Evolutionary conservation across 2,888 invertebrate species (phyloP), one percentile per base, ranked within the genome.

Genomic region (Loripinus fragilis): DNA sequence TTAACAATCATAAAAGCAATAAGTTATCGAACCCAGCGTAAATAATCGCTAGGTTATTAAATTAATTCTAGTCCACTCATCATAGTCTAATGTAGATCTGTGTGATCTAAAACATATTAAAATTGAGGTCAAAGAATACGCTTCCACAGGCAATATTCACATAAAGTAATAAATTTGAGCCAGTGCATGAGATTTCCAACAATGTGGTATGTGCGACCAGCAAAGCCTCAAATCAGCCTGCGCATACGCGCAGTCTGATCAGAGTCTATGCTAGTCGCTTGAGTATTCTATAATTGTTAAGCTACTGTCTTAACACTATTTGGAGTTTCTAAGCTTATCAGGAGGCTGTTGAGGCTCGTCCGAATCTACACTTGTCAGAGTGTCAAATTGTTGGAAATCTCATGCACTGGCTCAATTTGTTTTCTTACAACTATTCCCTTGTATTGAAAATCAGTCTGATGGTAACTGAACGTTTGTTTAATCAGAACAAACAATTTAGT

Each of bases 51-150:
- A 17, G 60, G 33, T 60, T 10, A 33, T 33, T 60, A 60, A 33
- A 60, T 60, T 33, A 60, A 60, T 33, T 60, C 60, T 10, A 10
- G 60, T 60, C 60, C 60, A 60, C 60, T 60, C 33, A 20, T 30
- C 15, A 33, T 38, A 60, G 7, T 60, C 33, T 33, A 60, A 60
- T 60, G 33, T 60, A 33, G 25, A 38, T 60, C 33, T 60, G 28
- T 60, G 20, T 60, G 60, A 28, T 60, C 60, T 17, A 20, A 23
- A 60, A 12, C 1, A 17, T 60, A 60, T 60, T 60, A 30, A 60
- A 60, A 60, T 60, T 60, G 33, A 23, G 60, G 60, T 33, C 33
- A 60, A 17, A 33, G 60, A 28, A 20, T 33, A 28, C 12, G 28
- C 8, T 30, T 60, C 60, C 17, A 23, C 12, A 33, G 25, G 60